Evolutionary conservation across 2,888 invertebrate genomes (phyloP).

Genomic region (Mythimna ferrago): DNA sequence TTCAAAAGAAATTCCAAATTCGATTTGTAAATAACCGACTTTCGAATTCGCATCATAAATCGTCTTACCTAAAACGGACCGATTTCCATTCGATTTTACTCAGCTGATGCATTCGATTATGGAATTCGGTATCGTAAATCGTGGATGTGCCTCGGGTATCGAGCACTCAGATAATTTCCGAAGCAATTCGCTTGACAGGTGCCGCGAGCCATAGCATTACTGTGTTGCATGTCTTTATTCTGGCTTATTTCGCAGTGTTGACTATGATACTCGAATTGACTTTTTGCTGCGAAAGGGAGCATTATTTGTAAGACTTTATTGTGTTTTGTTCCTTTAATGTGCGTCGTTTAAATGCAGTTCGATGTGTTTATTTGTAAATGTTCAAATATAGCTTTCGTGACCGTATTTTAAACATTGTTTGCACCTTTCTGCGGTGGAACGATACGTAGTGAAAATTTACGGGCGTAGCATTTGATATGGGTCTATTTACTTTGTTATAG

Average conservation of each 20-base stretch:
- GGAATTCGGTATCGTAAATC: slow-evolving; percentile 67
- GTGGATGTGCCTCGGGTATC: slow-evolving; percentile 59
- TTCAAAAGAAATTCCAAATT: slow-evolving; percentile 60
- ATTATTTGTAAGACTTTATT: slow-evolving; percentile 53
- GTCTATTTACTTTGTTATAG: slow-evolving; percentile 15
- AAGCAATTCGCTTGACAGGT: slow-evolving; percentile 71
- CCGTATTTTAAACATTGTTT: slow-evolving; percentile 31
- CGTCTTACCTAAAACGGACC: slow-evolving; percentile 66
- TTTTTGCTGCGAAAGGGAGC: slow-evolving; percentile 48
- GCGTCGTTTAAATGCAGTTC: slow-evolving; percentile 48
- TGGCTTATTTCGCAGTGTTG: slow-evolving; percentile 54
- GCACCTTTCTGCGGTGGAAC: slow-evolving; percentile 32
- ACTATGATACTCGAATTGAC: slow-evolving; percentile 52
- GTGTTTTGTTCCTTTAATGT: slow-evolving; percentile 40
- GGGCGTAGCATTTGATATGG: slow-evolving; percentile 13
- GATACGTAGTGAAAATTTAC: slow-evolving; percentile 27
- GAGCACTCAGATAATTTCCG: slow-evolving; percentile 68
- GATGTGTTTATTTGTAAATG: slow-evolving; percentile 42
- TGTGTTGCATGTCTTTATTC: slow-evolving; percentile 73
- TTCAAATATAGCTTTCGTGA: slow-evolving; percentile 33
- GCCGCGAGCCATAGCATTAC: slow-evolving; percentile 69
- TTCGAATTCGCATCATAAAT: slow-evolving; percentile 63
- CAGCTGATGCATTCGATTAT: slow-evolving; percentile 67
- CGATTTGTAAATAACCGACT: slow-evolving; percentile 57
- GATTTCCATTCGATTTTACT: slow-evolving; percentile 64